Evolutionary conservation across 2,888 invertebrate genomes (phyloP).

Genomic region (Sclerodermus sp.): DNA sequence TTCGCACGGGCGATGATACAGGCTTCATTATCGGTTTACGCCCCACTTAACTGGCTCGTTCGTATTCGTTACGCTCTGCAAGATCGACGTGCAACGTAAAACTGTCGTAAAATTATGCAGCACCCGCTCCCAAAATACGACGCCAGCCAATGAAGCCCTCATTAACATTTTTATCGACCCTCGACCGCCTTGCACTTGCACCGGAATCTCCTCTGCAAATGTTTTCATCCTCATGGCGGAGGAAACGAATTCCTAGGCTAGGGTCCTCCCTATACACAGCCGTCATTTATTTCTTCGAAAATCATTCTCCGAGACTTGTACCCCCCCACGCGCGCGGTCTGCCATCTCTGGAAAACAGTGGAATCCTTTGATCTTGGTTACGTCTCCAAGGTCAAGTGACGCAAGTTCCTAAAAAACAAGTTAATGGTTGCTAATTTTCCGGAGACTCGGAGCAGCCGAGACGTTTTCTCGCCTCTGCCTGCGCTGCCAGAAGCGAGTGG

Average conservation of each 20-base stretch:
- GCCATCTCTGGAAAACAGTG: too few relatives aligned
- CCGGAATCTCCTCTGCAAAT: too few relatives aligned
- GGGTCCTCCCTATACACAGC: background rate
- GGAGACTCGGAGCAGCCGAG: too few relatives aligned
- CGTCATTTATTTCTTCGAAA: background rate
- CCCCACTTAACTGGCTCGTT: constrained; percentile 26
- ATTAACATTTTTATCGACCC: background rate
- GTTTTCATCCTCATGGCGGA: too few relatives aligned
- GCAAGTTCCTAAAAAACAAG: too few relatives aligned
- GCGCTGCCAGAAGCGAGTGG: too few relatives aligned
- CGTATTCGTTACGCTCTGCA: constrained; percentile 23
- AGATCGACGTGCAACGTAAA: constrained; percentile 21
- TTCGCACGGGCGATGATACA: constrained; percentile 22
- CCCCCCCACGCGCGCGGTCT: too few relatives aligned
- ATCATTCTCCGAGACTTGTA: background rate
- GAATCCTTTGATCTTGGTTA: too few relatives aligned
- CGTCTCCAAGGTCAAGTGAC: too few relatives aligned
- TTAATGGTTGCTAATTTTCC: too few relatives aligned
- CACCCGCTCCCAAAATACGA: background rate
- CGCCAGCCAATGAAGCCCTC: background rate
- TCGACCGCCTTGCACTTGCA: too few relatives aligned
- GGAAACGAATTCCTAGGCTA: background rate
- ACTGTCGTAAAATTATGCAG: constrained; percentile 30
- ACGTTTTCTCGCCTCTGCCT: too few relatives aligned
- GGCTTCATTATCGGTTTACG: constrained; percentile 30